These are phyloP conservation scores for Fregata magnificens DNA, from an alignment of 2,113 vertebrate genomes.

Conservation along the genomic window DNA sequence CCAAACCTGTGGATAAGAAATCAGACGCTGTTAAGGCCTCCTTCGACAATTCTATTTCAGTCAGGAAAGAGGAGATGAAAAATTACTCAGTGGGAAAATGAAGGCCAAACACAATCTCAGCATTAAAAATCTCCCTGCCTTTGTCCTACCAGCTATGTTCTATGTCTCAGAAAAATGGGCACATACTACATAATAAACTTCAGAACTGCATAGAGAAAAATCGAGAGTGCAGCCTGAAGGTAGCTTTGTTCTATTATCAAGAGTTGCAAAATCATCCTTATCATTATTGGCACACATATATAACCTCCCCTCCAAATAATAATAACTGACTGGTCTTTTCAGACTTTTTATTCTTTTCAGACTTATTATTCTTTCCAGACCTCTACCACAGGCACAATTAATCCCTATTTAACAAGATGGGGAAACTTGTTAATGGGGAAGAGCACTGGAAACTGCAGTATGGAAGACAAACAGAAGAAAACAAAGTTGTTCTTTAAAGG, in stretches of 20 bases:
- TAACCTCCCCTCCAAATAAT: not conserved
- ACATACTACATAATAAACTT: not conserved
- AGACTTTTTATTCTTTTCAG: not conserved
- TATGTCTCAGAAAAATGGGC: not conserved
- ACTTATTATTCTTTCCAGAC: not conserved
- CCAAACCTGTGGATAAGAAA: not conserved
- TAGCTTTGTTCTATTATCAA: not conserved
- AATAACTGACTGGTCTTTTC: too few relatives aligned
- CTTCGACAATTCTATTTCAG: slow-evolving; percentile 11
- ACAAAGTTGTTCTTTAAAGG: not conserved
- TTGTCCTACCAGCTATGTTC: not conserved
- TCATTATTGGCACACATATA: not conserved
- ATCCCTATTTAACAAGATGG: not conserved
- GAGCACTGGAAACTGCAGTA: not conserved
- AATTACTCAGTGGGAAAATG: slow-evolving; percentile 16
- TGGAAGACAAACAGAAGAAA: not conserved
- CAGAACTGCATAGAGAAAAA: not conserved
- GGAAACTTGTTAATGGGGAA: not conserved
- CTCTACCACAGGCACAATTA: not conserved
- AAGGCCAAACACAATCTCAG: slow-evolving; percentile 13
- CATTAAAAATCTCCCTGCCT: slow-evolving; percentile 20
- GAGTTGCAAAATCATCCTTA: not conserved
- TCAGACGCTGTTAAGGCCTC: not conserved
- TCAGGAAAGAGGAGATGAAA: slow-evolving; percentile 16
- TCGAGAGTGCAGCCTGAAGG: not conserved